phyloP scores from a whole-genome alignment of 2,113 vertebrate species.

The Syngnathus floridae region DNA sequence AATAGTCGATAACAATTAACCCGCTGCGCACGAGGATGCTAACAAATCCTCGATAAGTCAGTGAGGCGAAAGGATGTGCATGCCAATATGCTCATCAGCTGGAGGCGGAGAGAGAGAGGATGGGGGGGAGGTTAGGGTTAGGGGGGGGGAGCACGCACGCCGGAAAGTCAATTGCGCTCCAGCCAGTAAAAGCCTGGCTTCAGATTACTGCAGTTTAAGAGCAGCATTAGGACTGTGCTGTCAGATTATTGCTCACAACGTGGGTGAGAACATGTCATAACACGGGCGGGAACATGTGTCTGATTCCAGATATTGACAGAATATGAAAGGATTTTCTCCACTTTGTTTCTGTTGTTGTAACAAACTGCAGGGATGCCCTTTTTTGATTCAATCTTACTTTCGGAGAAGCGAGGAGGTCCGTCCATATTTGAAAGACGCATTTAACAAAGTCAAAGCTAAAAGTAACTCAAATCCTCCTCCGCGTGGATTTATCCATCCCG shows the following conservation, averaged over 20 bases:
- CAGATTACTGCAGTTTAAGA: slow-evolving; percentile 31
- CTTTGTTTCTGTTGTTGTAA: not conserved
- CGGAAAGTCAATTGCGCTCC: slow-evolving; percentile 42
- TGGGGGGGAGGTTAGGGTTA: no score
- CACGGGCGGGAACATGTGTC: not conserved
- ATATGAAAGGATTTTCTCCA: not conserved
- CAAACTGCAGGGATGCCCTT: not conserved
- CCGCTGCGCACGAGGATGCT: slow-evolving; percentile 29
- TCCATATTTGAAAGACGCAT: not conserved
- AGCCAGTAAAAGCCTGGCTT: slow-evolving; percentile 53
- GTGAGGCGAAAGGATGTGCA: slow-evolving; percentile 57
- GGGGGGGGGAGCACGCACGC: not conserved
- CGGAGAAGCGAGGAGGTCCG: no score
- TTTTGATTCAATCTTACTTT: not conserved
- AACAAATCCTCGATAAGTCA: slow-evolving; percentile 58
- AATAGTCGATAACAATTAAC: slow-evolving; percentile 49
- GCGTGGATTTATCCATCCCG: not conserved
- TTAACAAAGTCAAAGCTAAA: not conserved
- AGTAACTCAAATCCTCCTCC: not conserved
- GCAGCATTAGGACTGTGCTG: not conserved
- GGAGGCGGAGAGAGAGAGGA: slow-evolving; percentile 30
- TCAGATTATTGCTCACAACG: not conserved
- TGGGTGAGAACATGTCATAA: not conserved
- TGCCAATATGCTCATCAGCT: slow-evolving; percentile 61
- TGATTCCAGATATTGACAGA: slow-evolving; percentile 4